A percentile compares a stretch with the other conserved stretches of the same genome.
These are phyloP conservation scores for Lerema accius DNA, from an alignment of 1,140 invertebrate genomes.

Conservation along the genomic window DNA sequence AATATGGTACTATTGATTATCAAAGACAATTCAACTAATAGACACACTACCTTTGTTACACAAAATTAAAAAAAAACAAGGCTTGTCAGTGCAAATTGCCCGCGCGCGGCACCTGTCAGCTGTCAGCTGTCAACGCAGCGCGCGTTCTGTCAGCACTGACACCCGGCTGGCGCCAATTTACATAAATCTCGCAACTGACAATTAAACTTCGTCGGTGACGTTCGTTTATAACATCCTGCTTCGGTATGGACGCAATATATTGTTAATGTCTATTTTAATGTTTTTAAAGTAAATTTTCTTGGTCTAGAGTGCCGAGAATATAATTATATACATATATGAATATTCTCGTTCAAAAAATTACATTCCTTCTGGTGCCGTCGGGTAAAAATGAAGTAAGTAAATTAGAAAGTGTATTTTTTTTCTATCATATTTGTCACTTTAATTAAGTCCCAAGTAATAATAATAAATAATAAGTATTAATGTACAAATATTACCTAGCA, in stretches of 20 bases:
- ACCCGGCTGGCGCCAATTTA: constrained; percentile 58
- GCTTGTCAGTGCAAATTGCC: constrained; percentile 59
- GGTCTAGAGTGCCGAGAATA: no score
- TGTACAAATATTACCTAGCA: no score
- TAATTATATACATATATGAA: no score
- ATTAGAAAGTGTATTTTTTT: no score
- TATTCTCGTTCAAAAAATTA: no score
- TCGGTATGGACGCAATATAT: background rate
- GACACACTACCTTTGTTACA: background rate
- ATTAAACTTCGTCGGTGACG: constrained; percentile 41
- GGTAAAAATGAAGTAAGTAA: no score
- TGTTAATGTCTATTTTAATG: background rate
- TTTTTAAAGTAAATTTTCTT: no score
- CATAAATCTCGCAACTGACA: constrained; percentile 61
- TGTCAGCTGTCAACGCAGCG: constrained; percentile 61
- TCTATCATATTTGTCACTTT: no score
- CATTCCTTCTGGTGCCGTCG: no score
- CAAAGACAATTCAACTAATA: background rate
- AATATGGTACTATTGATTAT: no score
- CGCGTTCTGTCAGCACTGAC: constrained; percentile 49
- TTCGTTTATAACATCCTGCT: constrained; percentile 3
- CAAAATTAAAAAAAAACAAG: constrained; percentile 40
- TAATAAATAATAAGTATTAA: no score
- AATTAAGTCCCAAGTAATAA: no score
- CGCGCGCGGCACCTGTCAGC: constrained; percentile 52